Base-by-base conservation (phyloP, 2,888 invertebrate genomes). In the Tinea trinotella region DNA sequence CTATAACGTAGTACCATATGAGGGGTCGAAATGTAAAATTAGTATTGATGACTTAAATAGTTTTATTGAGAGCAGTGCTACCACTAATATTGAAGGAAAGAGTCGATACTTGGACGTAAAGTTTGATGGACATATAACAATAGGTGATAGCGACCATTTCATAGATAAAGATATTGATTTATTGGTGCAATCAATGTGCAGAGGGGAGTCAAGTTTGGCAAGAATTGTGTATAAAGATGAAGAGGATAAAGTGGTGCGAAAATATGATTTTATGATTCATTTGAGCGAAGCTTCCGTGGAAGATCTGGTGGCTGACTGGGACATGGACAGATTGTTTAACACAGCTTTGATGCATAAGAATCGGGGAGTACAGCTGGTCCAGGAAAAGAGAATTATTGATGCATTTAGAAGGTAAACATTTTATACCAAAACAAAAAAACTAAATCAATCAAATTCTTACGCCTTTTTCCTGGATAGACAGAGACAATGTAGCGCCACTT, bases 351-450 rank as follows among this genome's bases (percentile, higher is more conserved):
- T 82, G 60, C 85, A 88, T 59, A 90, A 90, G 70, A 87, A 87
- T 57, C 66, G 73, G 34, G 90, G 91, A 2, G 91, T 92, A 0
- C 70, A 84, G 22, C 80, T 94, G 57, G 93, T 92, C 58, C 90
- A 90, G 65, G 67, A 82, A 1, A 87, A 88, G 57, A 87, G 90
- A 53, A 76, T 83, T 53, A 66, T 82, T 7, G 93, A 93, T 67
- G 93, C 94, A 0, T 95, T 93, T 62, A 65, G 77, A n/a, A 71
- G 83, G 56, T 50, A 13, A 4, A 48, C 9, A 30, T 30, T 30
- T 6, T n/a, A n/a, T n/a, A n/a, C n/a, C n/a, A n/a, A n/a, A n/a
- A n/a, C n/a, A n/a, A n/a, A n/a, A n/a, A n/a, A n/a, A n/a, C n/a
- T n/a, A n/a, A n/a, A n/a, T n/a, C n/a, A n/a, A n/a, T n/a, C n/a